These are phyloP conservation scores for Otus scops DNA, from an alignment of 2,797 vertebrate species.

Conservation along the genomic window DNA sequence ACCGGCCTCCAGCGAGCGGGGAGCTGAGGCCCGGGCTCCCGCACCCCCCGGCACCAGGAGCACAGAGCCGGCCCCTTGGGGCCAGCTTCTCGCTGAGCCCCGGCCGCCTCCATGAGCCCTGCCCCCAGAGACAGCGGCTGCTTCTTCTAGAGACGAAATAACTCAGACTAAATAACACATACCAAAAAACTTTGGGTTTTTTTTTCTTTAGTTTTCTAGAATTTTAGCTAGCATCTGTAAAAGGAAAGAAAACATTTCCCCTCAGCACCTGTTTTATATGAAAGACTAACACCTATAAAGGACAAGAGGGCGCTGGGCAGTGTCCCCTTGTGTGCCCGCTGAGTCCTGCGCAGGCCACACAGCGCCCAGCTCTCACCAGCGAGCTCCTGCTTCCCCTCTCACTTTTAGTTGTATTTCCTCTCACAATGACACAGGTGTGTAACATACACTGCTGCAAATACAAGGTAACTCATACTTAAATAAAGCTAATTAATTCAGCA, in stretches of 20 bases:
- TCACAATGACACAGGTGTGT: neutral
- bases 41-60: too few relatives aligned
- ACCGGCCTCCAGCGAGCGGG: too few relatives aligned
- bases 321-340: neutral
- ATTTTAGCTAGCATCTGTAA: neutral
- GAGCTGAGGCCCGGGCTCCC: too few relatives aligned
- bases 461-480: neutral
- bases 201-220: too few relatives aligned
- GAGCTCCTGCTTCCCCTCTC: fast-evolving
- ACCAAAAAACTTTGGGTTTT: neutral
- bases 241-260: neutral
- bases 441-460: fast-evolving
- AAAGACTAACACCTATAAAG: fast-evolving
- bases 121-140: fast-evolving
- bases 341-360: neutral
- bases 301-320: too few relatives aligned
- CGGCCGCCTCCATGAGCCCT: too few relatives aligned
- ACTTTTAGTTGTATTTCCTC: neutral
- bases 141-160: fast-evolving
- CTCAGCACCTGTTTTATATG: too few relatives aligned
- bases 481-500: fast-evolving
- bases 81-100: too few relatives aligned
- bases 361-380: fast-evolving
- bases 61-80: too few relatives aligned
- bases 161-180: neutral